phyloP scores from a whole-genome alignment of 2,888 invertebrate species.

The Mimachlamys varia region DNA sequence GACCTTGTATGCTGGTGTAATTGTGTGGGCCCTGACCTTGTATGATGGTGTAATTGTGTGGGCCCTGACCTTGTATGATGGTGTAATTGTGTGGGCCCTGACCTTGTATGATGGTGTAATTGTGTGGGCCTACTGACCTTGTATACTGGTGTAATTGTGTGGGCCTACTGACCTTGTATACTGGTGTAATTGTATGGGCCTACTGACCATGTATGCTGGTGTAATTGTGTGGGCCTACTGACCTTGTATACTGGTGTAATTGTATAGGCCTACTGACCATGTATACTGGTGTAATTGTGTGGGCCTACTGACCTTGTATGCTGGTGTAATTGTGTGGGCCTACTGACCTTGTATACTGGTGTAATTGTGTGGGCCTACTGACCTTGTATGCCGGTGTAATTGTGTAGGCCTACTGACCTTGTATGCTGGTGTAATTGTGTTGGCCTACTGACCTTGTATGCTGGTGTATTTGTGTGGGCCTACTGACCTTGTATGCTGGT shows the following conservation, averaged over 20 bases:
- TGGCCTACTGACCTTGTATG: slow-evolving; percentile 64
- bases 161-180: slow-evolving; percentile 63
- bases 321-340: no score
- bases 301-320: slow-evolving; percentile 65
- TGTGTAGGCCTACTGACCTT: slow-evolving; percentile 56
- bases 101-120: slow-evolving; percentile 68
- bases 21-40: slow-evolving; percentile 56
- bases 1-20: slow-evolving; percentile 68
- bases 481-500: slow-evolving; percentile 68
- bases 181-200: no score
- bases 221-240: not conserved
- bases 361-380: not conserved
- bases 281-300: slow-evolving; percentile 52
- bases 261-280: slow-evolving; percentile 55
- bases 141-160: slow-evolving; percentile 52
- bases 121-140: slow-evolving; percentile 56
- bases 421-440: slow-evolving; percentile 56
- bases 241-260: slow-evolving; percentile 67
- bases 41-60: slow-evolving; percentile 56
- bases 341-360: slow-evolving; percentile 67
- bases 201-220: slow-evolving; percentile 68
- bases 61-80: slow-evolving; percentile 67
- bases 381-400: slow-evolving; percentile 68
- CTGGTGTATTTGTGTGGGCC: no score
- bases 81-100: not conserved